A percentile compares a stretch with the other conserved stretches of the same genome.
phyloP scores from a whole-genome alignment of 2,797 vertebrate species.

The Sciaenops ocellatus region DNA sequence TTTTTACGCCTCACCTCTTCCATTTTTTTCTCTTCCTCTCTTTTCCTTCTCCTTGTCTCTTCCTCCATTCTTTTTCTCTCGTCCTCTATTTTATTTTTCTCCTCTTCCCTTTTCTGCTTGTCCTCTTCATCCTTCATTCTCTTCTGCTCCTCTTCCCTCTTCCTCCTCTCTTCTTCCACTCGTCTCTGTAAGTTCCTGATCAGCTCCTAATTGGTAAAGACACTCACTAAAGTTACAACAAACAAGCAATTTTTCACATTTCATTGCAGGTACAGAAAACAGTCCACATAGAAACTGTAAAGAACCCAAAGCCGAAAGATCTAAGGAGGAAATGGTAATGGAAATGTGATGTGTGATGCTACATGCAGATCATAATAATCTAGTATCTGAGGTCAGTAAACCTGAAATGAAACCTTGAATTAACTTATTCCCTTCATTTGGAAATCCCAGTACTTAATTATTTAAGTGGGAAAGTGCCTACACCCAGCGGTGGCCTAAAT shows the following conservation, averaged over 20 bases:
- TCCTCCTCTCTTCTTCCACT: constrained; percentile 85
- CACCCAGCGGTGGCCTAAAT: neutral
- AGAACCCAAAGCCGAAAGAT: neutral
- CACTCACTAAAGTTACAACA: neutral
- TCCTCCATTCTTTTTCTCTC: constrained; percentile 76
- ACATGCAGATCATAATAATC: neutral
- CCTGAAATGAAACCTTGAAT: too few species aligned
- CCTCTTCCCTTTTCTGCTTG: constrained; percentile 63
- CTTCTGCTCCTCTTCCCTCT: constrained; percentile 76
- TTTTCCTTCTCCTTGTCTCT: constrained; percentile 62
- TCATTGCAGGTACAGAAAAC: neutral
- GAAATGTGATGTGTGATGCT: too few species aligned
- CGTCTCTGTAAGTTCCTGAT: constrained; percentile 85
- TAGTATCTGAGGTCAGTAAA: neutral
- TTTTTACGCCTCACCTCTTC: neutral
- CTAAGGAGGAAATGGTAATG: neutral
- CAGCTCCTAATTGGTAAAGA: constrained; percentile 80
- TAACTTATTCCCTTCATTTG: neutral
- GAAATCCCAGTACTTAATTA: neutral
- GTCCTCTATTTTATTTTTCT: constrained; percentile 46
- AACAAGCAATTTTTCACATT: neutral
- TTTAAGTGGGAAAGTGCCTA: too few species aligned
- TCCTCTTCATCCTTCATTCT: constrained; percentile 73
- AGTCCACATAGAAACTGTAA: constrained; percentile 5
- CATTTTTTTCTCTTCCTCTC: constrained; percentile 25